Evolutionary conservation across 2,113 vertebrate species (phyloP).

Genomic region (Podilymbus podiceps): DNA sequence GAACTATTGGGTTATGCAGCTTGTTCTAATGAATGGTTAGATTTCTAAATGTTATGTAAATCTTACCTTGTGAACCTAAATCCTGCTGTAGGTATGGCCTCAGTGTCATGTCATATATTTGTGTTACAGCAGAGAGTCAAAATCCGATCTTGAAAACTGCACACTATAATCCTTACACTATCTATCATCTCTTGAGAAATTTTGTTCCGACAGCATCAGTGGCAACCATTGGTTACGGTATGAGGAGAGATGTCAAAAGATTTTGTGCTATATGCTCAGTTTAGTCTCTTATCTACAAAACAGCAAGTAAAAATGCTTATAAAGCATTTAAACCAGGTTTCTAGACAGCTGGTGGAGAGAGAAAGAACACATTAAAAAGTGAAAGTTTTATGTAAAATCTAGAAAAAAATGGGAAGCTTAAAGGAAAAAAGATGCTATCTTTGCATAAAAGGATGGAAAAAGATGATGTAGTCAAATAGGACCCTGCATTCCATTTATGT

Average conservation of each 20-base stretch:
- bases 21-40: background rate
- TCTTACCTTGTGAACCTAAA: background rate
- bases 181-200: background rate
- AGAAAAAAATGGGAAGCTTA: background rate
- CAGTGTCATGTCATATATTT: background rate
- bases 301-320: background rate
- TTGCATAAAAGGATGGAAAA: background rate
- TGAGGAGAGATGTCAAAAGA: background rate
- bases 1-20: background rate
- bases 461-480: background rate
- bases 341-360: background rate
- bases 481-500: background rate
- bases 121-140: background rate
- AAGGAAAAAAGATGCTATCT: background rate
- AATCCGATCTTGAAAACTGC: background rate
- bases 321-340: background rate
- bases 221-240: background rate
- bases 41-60: background rate
- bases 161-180: background rate
- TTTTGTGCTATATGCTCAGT: background rate
- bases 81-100: background rate
- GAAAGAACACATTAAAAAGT: background rate
- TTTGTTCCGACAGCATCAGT: background rate
- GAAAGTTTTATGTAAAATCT: background rate
- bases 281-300: background rate